Conservation (phyloP, 2,797 vertebrate genomes). For the Tachyglossus aculeatus region DNA sequence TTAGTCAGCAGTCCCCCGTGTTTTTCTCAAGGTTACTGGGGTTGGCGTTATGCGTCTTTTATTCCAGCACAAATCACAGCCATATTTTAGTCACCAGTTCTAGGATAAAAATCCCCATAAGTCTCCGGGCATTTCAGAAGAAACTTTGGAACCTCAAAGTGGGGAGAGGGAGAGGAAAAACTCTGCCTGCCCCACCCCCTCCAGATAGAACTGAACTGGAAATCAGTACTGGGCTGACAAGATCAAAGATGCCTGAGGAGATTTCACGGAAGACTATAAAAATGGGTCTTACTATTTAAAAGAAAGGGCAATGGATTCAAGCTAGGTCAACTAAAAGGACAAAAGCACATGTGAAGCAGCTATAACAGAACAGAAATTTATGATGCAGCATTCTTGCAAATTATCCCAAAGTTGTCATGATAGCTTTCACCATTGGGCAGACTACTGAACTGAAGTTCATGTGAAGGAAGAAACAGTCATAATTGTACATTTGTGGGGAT, state of each 20-base stretch:
- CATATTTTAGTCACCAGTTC: not conserved
- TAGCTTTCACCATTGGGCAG: conserved; percentile 1
- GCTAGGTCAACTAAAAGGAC: conserved; percentile 16
- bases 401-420: conserved; percentile 13
- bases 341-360: not conserved
- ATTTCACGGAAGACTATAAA: not conserved
- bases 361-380: conserved; percentile 7
- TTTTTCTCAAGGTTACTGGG: not conserved
- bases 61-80: conserved; percentile 40
- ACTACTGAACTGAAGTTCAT: conserved; percentile 19
- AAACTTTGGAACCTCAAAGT: no score
- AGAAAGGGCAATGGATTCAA: not conserved
- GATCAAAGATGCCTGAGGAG: not conserved
- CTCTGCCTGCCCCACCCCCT: no score
- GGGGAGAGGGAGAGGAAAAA: no score
- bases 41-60: conserved; percentile 26
- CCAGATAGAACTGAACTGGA: not conserved
- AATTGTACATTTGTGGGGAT: conserved; percentile 8
- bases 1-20: not conserved
- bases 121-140: not conserved
- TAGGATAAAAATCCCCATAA: conserved; percentile 9
- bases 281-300: not conserved
- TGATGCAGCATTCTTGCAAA: not conserved
- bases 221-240: not conserved
- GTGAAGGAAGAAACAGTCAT: not conserved